These are phyloP conservation scores for Onthophagus taurus DNA, from an alignment of 1,140 invertebrate species.

Conservation along the genomic window DNA sequence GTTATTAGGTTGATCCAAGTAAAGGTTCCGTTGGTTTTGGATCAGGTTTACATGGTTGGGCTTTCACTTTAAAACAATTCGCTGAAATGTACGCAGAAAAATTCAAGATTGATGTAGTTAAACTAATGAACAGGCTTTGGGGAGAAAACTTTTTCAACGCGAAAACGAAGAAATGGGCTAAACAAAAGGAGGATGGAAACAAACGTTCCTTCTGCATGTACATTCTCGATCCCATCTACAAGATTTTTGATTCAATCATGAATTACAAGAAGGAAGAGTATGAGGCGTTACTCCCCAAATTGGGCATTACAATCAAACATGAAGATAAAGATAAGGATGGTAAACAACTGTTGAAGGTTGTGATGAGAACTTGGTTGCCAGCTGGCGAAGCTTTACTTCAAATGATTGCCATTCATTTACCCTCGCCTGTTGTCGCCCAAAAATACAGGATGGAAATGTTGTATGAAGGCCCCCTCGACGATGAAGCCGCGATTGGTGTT, in stretches of 20 bases:
- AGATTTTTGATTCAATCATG: conserved; percentile 97
- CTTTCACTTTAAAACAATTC: conserved; percentile 99
- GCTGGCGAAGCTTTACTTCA: conserved; percentile 98
- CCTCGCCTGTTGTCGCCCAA: conserved; percentile 97
- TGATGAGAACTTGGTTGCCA: conserved; percentile 98
- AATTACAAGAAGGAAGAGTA: conserved; percentile 96
- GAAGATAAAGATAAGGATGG: conserved; percentile 97
- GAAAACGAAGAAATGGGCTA: conserved; percentile 97
- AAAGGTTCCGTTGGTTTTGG: conserved; percentile 99
- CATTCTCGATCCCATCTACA: conserved; percentile 97
- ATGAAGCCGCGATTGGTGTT: conserved; percentile 87
- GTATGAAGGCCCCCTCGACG: conserved; percentile 96
- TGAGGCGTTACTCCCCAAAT: conserved; percentile 73
- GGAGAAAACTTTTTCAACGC: conserved; percentile 99
- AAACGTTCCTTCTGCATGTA: conserved; percentile 98
- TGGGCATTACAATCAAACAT: conserved; percentile 83
- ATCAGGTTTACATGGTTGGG: conserved; percentile 98
- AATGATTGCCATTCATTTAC: conserved; percentile 99
- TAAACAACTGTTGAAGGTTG: conserved; percentile 83
- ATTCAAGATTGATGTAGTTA: conserved; percentile 95
- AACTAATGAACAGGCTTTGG: conserved; percentile 94
- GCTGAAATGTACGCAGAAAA: conserved; percentile 98
- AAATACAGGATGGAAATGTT: conserved; percentile 99
- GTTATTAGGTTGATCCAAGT: conserved; percentile 74
- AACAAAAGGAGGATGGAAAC: conserved; percentile 79